Base-by-base conservation (phyloP, 2,888 invertebrate species). In the Lysandra bellargus region DNA sequence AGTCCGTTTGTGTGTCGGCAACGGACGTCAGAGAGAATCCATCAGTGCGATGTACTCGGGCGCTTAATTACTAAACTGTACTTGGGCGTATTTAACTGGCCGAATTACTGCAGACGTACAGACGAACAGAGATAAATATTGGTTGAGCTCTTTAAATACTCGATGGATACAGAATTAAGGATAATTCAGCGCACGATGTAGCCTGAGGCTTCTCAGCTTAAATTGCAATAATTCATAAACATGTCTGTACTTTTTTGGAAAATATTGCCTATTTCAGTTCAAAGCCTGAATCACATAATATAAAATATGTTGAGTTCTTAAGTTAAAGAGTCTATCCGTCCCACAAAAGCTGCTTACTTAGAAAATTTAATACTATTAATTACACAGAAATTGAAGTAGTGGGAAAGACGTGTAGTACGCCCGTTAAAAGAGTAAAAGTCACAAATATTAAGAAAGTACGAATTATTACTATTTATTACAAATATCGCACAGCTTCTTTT, bases 11-110 rank as follows among this genome's bases (percentile, higher is more conserved):
- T 64, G 64, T 64, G 64, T 30, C 30, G 30, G 9, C 9, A 12
- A 64, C 30, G 3, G 30, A 12, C 23, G 64, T 64, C 64, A 64
- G 64, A 64, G 4, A 12, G 64, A 64, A 64, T 64, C 12, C 64
- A 30, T 30, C 64, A 64, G 64, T 9, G 64, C 12, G 9, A 23
- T 30, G 30, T 64, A 64, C 64, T 64, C 64, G 1, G 12, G 30
- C 30, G 12, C 4, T 64, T 9, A 23, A 64, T 30, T 64, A 64
- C 64, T 30, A 64, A 30, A 64, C 64, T 64, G 64, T 30, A 30
- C 64, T 64, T 64, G 30, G 64, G 30, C 12, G 64, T 64, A 64
- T 64, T 64, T 64, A 64, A 23, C 64, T 64, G 64, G 30, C 30
- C 9, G 12, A 64, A 30, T 64, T 64, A 64, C 64, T 30, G 57